Base-by-base conservation (phyloP, 2,888 invertebrate genomes). In the Acleris emargana region DNA sequence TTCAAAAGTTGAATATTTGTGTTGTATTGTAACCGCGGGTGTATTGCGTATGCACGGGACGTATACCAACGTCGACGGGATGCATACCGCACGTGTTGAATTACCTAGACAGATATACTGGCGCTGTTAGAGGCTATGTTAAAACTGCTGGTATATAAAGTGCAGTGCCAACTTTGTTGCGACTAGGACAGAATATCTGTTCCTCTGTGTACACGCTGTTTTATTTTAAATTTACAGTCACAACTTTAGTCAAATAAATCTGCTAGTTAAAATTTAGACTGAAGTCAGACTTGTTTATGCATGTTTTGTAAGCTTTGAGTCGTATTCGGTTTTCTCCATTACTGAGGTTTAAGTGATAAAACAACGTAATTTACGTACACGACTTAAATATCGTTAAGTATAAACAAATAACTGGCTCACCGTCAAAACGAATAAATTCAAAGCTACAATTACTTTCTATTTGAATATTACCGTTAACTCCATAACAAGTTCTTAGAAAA, bases 61-160 rank as follows among this genome's bases (percentile, higher is more conserved):
- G 61, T 64, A 9, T n/a, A 25, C 13, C 53, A 58, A 64, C 50
- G 60, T 57, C 61, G 66, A 20, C 66, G 61, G 49, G 49, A 53
- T 63, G 63, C 59, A 66, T 60, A 50, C 72, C 68, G 72, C 72
- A 73, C 75, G 73, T 77, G 76, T 70, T 71, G 73, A 74, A 78
- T 76, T 75, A 76, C 77, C 73, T 71, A 71, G 72, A 71, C 69
- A 74, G 72, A 72, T 76, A 76, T 72, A 73, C 71, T 50, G 53
- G 58, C 25, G 20, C 50, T 57, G 57, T 45, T 25, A 25, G 25
- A 25, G 43, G 28, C 64, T 47, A 59, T 54, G 53, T 50, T 58
- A 20, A 49, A 49, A 50, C 49, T 22, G 28, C 49, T 58, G 38
- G 17, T 51, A 20, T 16, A 7, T 54, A 38, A 38, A 47, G 38